Base-by-base conservation (phyloP, 2,797 vertebrate genomes). In the Pelobates cultripes region DNA sequence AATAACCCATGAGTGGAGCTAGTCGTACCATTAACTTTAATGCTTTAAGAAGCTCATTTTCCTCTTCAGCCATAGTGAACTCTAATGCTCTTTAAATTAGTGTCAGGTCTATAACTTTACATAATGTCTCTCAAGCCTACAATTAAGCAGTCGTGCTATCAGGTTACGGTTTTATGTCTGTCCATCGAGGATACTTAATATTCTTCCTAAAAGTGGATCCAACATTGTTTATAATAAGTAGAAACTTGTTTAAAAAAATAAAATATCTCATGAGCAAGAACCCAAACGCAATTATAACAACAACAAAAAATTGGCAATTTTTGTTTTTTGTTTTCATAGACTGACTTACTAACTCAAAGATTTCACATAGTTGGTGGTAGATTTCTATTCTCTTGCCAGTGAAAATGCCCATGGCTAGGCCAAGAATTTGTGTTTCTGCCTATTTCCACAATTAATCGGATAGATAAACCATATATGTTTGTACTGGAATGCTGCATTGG, bases 41-140 rank as follows among this genome's bases (percentile, higher is more conserved):
- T 75, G 57, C n/a, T 43, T 64, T 44, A 63, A 75, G 43, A 42
- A 75, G 41, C 55, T 75, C 42, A 75, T 75, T 75, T 75, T 75
- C 3, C 8, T 63, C 8, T n/a, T 61, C 57, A 45, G 7, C 41
- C 42, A 75, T 64, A 63, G 73, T 75, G 73, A 75, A 63, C 73
- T 75, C 14, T 75, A 75, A 75, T 63, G 57, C 55, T 17, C 73
- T 75, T 75, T 64, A 75, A 75, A 75, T 75, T 75, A 75, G 42
- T 63, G 73, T 40, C 57, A 75, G 73, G 55, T 43, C n/a, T 41
- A 75, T 75, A 75, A 75, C 73, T 75, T 75, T 63, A 60, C 14
- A 15, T 75, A 63, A 75, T 75, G 15, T 63, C 42, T 40, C 73
- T 75, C 73, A 75, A 75, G 73, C 15, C 57, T 4, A 45, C 43